Percentiles rank a stretch among this genome's conserved stretches.
Evolutionary conservation across 2,888 invertebrate genomes (phyloP).

Genomic region (Tricholauxania praeusta): DNA sequence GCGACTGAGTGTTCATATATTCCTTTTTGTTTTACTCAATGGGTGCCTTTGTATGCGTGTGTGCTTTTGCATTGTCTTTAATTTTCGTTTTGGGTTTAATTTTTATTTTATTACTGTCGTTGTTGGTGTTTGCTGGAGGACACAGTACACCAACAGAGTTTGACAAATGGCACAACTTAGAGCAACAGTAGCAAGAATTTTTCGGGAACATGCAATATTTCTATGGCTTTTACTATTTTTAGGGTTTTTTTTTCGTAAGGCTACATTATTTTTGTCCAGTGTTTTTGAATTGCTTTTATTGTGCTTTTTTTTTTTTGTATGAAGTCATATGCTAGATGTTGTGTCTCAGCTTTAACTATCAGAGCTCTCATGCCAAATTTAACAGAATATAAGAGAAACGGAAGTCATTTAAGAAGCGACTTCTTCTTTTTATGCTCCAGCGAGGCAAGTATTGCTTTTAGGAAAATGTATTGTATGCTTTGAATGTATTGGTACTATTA

Average conservation of each 20-base stretch:
- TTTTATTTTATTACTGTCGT: slow-evolving; percentile 42
- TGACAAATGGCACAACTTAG: slow-evolving; percentile 64
- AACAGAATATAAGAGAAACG: slow-evolving; percentile 53
- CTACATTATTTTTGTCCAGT: no score
- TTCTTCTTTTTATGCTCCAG: neutral
- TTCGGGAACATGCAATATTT: slow-evolving; percentile 22
- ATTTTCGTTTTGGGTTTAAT: neutral
- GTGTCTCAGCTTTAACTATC: neutral
- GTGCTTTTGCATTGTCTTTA: neutral
- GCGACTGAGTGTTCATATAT: no score
- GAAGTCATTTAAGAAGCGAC: slow-evolving; percentile 58
- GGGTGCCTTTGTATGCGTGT: neutral
- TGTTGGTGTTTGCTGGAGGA: slow-evolving; percentile 30
- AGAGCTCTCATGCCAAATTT: neutral
- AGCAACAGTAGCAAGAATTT: slow-evolving; percentile 36
- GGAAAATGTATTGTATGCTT: no score
- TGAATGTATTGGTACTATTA: no score
- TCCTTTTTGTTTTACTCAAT: neutral
- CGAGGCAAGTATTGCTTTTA: no score
- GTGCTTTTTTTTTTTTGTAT: neutral
- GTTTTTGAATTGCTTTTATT: neutral
- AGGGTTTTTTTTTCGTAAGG: no score
- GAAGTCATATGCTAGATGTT: neutral
- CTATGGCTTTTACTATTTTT: neutral
- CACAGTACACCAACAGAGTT: slow-evolving; percentile 53